Conservation (phyloP, 2,888 invertebrate species). For the Sisyra terminalis region DNA sequence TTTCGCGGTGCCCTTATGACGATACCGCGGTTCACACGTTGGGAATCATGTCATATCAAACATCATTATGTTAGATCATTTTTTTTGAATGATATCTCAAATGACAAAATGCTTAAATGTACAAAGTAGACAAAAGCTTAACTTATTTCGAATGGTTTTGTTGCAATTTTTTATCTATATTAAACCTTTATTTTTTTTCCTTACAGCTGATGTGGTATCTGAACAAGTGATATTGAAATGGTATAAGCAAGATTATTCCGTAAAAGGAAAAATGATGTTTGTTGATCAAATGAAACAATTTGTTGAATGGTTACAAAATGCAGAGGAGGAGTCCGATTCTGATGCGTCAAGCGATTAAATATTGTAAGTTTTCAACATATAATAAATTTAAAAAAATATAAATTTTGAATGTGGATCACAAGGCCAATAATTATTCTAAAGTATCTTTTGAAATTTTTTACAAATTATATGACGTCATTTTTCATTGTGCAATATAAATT, state of each 20-base stretch:
- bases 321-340: conserved; percentile 70
- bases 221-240: conserved; percentile 93
- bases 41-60: too few relatives aligned
- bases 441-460: neutral
- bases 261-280: conserved; percentile 95
- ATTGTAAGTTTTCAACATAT: conserved; percentile 13
- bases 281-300: conserved; percentile 97
- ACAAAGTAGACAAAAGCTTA: too few relatives aligned
- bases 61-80: too few relatives aligned
- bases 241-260: conserved; percentile 86
- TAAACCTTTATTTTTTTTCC: conserved; percentile 11
- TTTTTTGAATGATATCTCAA: too few relatives aligned
- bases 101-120: too few relatives aligned
- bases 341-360: conserved; percentile 28
- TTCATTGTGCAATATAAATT: too few relatives aligned
- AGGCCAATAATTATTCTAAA: too few relatives aligned
- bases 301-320: conserved; percentile 93
- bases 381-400: neutral
- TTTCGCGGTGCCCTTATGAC: too few relatives aligned
- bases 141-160: too few relatives aligned
- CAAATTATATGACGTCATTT: neutral
- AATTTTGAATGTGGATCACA: too few relatives aligned
- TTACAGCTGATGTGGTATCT: conserved; percentile 72
- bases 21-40: too few relatives aligned
- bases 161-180: too few relatives aligned